Base-by-base conservation (phyloP, 2,797 vertebrate species). In the Mormyrops attenuatus region DNA sequence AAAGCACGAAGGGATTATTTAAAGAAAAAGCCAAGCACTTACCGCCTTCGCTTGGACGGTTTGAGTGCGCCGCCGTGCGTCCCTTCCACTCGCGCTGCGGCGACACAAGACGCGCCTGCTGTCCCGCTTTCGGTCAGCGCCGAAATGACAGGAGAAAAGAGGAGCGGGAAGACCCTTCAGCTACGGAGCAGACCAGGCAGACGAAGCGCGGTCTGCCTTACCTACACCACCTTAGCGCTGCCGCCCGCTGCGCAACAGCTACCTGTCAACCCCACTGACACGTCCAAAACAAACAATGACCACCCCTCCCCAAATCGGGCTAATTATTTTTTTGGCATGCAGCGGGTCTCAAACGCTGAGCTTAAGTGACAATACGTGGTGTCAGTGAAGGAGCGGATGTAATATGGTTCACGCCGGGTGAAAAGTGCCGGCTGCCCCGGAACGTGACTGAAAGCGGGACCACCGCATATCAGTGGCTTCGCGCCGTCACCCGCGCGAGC, bases 31-130 rank as follows among this genome's bases (percentile, higher is more conserved):
- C 15, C 3, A 11, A 17, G 30, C 49, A 88, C 88, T 38, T 88
- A 88, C 88, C 88, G 49, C 73, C 49, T 88, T 88, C n/a, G 2
- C 49, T 88, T 49, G 63, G 77, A 73, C 17, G 15, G 63, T 44
- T 88, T 53, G 22, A 73, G 47, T 77, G 49, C 66, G 63, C 49
- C 66, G 60, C 34, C 52, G 57, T 66, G 57, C 15, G 87, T 66
- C 13, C 60, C 44, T 69, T 73, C 66, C 66, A 73, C 30, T 73
- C 30, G 13, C 66, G 66, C 66, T 73, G 66, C 30, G 30, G 66
- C 66, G 66, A 73, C 30, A 73, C 66, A 4, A 73, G 66, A 73
- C 30, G 30, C 66, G 30, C 30, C 30, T 73, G 30, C 66, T 6
- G 66, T 73, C 66, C 30, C 66, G 66, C 66, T 73, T 73, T 73